phyloP scores from a whole-genome alignment of 2,797 vertebrate genomes.

The Schizopygopsis pylzovi region DNA sequence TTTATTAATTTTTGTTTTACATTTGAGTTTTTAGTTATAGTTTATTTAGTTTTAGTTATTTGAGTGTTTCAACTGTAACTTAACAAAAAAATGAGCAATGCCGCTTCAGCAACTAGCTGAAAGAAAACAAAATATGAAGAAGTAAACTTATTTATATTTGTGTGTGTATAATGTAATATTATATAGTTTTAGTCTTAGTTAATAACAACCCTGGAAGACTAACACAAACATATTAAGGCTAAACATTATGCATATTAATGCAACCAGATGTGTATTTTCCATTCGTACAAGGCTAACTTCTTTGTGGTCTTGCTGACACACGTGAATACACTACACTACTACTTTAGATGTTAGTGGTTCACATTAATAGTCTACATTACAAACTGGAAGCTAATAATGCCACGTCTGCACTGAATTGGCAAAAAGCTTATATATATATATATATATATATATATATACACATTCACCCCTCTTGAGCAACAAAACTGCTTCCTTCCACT shows the following conservation, averaged over 20 bases:
- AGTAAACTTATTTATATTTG: too few species aligned
- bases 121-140: background rate
- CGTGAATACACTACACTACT: background rate
- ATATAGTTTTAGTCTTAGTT: background rate
- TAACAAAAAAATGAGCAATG: too few species aligned
- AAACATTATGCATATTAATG: constrained; percentile 36
- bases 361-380: background rate
- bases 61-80: background rate
- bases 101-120: too few species aligned
- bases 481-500: constrained; percentile 49
- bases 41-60: too few species aligned
- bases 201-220: background rate
- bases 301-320: background rate
- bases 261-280: constrained; percentile 9
- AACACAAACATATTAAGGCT: background rate
- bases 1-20: too few species aligned
- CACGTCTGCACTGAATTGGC: constrained; percentile 43
- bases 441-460: too few species aligned
- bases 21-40: too few species aligned
- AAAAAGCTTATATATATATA: background rate
- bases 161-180: background rate
- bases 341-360: background rate
- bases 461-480: constrained; percentile 26
- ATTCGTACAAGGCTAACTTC: background rate
- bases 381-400: constrained; percentile 27